phyloP scores from a whole-genome alignment of 2,888 invertebrate genomes.

The Phlogophora meticulosa region DNA sequence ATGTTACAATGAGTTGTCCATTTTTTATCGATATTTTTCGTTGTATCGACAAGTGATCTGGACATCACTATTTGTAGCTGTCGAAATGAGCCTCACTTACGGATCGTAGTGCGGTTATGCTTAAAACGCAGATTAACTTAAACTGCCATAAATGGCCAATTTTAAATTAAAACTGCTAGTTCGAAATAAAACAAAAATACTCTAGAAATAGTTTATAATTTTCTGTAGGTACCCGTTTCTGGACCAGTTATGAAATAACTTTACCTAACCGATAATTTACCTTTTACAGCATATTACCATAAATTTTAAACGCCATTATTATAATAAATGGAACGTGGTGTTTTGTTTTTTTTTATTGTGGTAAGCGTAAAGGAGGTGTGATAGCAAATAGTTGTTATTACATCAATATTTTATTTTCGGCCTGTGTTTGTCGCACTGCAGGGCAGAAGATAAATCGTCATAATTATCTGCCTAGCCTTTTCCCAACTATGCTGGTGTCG shows the following conservation, averaged over 20 bases:
- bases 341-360: constrained; percentile 28
- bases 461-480: too few species aligned
- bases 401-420: constrained; percentile 10
- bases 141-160: constrained; percentile 6
- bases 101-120: neutral
- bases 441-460: constrained; percentile 7
- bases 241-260: constrained; percentile 44
- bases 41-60: neutral
- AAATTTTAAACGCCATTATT: constrained; percentile 37
- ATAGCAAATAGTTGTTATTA: constrained; percentile 24
- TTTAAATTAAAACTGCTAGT: constrained; percentile 9
- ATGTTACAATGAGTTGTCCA: neutral
- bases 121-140: neutral
- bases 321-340: constrained; percentile 16
- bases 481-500: too few species aligned
- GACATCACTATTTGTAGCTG: constrained; percentile 37
- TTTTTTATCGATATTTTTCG: constrained; percentile 5
- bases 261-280: constrained; percentile 42
- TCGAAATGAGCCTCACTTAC: constrained; percentile 4
- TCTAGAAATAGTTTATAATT: constrained; percentile 23
- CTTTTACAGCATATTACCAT: constrained; percentile 47
- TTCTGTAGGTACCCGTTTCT: constrained; percentile 1
- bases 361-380: constrained; percentile 34
- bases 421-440: neutral
- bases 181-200: constrained; percentile 17